These are phyloP conservation scores for Planococcus citri DNA, from an alignment of 1,140 invertebrate species.

Conservation along the genomic window DNA sequence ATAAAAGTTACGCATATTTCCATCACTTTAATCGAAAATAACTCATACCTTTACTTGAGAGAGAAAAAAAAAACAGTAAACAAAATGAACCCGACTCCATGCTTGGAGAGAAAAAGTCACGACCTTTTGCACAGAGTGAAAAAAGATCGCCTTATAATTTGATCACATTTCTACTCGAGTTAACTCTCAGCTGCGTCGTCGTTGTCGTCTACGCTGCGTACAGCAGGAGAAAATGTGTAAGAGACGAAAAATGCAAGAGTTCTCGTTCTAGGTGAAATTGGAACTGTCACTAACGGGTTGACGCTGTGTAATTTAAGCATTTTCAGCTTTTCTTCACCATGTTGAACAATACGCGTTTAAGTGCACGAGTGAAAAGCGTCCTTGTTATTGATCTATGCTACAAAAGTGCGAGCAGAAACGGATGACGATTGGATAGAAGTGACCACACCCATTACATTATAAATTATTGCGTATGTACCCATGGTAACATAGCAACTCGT, in stretches of 20 bases:
- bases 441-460: slow-evolving; percentile 15
- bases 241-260: neutral
- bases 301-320: neutral
- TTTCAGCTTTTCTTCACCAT: neutral
- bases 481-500: slow-evolving; percentile 18
- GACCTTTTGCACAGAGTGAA: too few species aligned
- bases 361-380: neutral
- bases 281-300: neutral
- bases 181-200: too few species aligned
- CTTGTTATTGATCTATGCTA: slow-evolving; percentile 12
- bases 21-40: too few species aligned
- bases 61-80: too few species aligned
- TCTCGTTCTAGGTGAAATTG: neutral
- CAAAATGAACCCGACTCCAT: too few species aligned
- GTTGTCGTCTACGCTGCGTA: neutral
- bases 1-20: too few species aligned
- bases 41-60: too few species aligned
- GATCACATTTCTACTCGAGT: neutral
- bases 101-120: too few species aligned
- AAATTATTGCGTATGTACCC: slow-evolving; percentile 10
- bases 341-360: neutral
- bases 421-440: slow-evolving; percentile 12
- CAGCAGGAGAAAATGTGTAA: neutral
- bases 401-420: slow-evolving; percentile 8
- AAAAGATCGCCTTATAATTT: neutral